Percentiles rank a stretch among this genome's conserved stretches.
phyloP scores from a whole-genome alignment of 2,888 invertebrate species.

The Meiosimyza platycephala region DNA sequence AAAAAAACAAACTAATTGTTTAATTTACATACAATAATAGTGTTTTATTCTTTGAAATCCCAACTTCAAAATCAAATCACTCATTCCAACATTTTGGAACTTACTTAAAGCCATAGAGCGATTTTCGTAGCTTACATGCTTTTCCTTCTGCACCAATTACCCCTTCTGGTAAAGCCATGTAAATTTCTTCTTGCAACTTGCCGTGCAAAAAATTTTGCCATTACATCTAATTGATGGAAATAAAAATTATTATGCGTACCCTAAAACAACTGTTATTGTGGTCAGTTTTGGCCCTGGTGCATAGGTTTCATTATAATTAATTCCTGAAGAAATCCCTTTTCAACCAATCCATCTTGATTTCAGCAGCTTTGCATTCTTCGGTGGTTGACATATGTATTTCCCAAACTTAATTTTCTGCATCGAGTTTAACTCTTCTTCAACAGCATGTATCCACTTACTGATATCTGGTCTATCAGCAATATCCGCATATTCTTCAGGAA shows the following conservation, averaged over 20 bases:
- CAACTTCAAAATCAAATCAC: no score
- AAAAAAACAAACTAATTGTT: no score
- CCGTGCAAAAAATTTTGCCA: not conserved
- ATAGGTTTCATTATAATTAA: conserved; percentile 36
- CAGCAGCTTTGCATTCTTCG: not conserved
- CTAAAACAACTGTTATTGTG: conserved; percentile 33
- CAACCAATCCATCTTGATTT: conserved; percentile 38
- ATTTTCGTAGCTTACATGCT: not conserved
- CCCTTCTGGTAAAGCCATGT: no score
- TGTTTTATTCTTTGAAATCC: no score
- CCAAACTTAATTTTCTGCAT: conserved; percentile 14
- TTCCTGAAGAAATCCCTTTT: conserved; percentile 35
- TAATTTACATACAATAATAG: no score
- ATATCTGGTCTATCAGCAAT: conserved; percentile 2
- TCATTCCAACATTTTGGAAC: no score
- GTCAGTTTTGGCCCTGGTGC: conserved; percentile 33
- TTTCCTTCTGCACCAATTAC: no score
- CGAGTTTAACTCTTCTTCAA: conserved; percentile 17
- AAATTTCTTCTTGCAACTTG: not conserved
- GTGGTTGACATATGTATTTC: not conserved
- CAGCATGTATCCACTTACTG: conserved; percentile 18
- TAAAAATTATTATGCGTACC: conserved; percentile 18
- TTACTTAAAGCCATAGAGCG: not conserved
- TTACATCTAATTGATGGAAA: conserved; percentile 32
- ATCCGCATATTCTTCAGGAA: not conserved